These are phyloP conservation scores for Metallyticus violacea DNA, from an alignment of 2,888 invertebrate species.

Conservation along the genomic window DNA sequence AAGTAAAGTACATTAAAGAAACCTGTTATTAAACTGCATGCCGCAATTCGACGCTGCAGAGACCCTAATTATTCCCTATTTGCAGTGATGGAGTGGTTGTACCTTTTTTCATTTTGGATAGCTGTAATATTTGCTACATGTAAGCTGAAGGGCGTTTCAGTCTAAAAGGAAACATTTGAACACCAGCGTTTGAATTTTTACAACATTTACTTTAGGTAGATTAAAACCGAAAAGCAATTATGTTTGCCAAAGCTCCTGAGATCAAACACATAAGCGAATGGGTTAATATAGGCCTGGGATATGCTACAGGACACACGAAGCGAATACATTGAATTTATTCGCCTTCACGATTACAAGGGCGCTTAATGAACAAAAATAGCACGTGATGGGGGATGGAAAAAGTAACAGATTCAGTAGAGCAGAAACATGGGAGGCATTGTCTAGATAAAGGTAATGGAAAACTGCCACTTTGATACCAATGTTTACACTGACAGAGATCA, in stretches of 20 bases:
- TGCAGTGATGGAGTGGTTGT: too few relatives aligned
- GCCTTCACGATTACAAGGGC: not conserved
- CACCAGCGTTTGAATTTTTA: not conserved
- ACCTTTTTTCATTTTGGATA: too few relatives aligned
- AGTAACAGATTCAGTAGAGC: not conserved
- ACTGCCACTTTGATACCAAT: not conserved
- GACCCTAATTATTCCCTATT: too few relatives aligned
- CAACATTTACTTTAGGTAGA: not conserved
- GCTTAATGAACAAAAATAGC: not conserved
- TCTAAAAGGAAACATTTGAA: too few relatives aligned
- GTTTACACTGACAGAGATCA: conserved; percentile 7
- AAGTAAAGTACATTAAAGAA: too few relatives aligned
- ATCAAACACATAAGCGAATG: not conserved
- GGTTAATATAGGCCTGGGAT: not conserved
- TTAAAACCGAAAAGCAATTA: not conserved
- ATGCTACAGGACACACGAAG: not conserved
- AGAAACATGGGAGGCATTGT: not conserved
- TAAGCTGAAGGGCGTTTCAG: too few relatives aligned
- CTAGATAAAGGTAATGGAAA: not conserved
- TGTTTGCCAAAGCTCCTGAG: not conserved
- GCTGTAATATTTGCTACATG: too few relatives aligned
- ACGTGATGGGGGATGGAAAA: not conserved
- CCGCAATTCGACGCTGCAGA: too few relatives aligned
- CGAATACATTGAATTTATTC: not conserved
- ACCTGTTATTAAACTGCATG: too few relatives aligned